Base-by-base conservation (phyloP, 2,113 vertebrate species). In the Sclerurus mexicanus region DNA sequence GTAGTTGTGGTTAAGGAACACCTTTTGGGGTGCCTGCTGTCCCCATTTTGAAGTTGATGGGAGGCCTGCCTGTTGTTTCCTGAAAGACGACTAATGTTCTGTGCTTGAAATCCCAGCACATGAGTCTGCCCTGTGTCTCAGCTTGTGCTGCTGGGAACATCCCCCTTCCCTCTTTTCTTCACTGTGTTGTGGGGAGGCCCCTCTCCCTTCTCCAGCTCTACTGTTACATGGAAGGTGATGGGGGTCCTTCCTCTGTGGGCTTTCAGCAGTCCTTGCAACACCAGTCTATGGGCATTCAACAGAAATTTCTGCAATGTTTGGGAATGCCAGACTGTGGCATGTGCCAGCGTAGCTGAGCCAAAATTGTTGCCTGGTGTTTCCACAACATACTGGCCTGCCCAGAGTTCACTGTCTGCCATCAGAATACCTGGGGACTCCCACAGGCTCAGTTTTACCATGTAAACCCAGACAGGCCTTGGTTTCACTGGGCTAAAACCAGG, bases 231-330 rank as follows among this genome's bases (percentile, higher is more conserved):
- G 49, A 63, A 82, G 25, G 55, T 27, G n/a, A 25, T 18, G 49
- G 23, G 58, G 35, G 49, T 63, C 64, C n/a, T 58, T 75, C 78
- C 1, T 3, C 58, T 53, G 7, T n/a, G 71, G 56, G 44, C 40
- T 90, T 85, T 77, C 75, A 46, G 8, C 78, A 86, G 27, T 63
- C 56, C 58, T 81, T 90, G 79, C 75, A 82, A 52, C 83, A 87
- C 64, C 64, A 56, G 47, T 64, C 47, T 23, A 49, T 94, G 82
- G 88, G 80, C 84, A 78, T 82, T 37, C 73, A 79, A 4, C 63
- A 47, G 66, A 46, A 21, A 42, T 88, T 82, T 95, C 59, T 97
- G 85, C 89, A 92, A 60, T 62, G 35, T 47, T 95, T 77, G 85
- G 90, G 83, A 91, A 91, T 95, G 81, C 90, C 87, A 79, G 89